Percentiles rank a stretch among this genome's conserved stretches.
Evolutionary conservation across 2,113 vertebrate genomes (phyloP).

Genomic region (Ammodytes dubius): DNA sequence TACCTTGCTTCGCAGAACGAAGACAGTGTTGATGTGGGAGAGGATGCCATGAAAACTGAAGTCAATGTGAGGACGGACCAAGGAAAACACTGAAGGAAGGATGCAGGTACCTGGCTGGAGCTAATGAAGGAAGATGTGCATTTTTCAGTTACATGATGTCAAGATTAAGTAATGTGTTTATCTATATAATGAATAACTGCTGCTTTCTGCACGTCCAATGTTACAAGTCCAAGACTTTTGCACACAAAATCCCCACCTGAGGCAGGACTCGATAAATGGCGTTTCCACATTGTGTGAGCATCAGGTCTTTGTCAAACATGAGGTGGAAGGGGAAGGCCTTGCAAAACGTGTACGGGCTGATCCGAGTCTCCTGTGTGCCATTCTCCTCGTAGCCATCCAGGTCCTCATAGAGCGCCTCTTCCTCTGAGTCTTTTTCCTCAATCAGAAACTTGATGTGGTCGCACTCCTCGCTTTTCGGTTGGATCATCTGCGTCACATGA

Average conservation of each 20-base stretch:
- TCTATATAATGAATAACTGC: background rate
- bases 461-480: constrained; percentile 96
- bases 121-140: constrained; percentile 74
- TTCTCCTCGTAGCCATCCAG: constrained; percentile 98
- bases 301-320: constrained; percentile 96
- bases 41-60: constrained; percentile 98
- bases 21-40: constrained; percentile 99
- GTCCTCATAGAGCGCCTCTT: constrained; percentile 96
- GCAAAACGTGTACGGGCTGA: constrained; percentile 98
- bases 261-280: constrained; percentile 97
- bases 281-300: constrained; percentile 97
- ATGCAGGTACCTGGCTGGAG: constrained; percentile 95
- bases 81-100: constrained; percentile 95
- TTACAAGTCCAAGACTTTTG: background rate
- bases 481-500: constrained; percentile 89
- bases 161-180: constrained; percentile 1
- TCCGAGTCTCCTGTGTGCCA: constrained; percentile 95
- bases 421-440: constrained; percentile 97
- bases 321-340: constrained; percentile 99
- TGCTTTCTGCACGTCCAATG: background rate
- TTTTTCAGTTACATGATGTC: constrained; percentile 19
- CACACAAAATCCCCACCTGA: constrained; percentile 85
- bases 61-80: constrained; percentile 98
- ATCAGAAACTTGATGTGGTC: constrained; percentile 99
- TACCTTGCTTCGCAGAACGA: constrained; percentile 98